A percentile compares a stretch with the other conserved stretches of the same genome.
phyloP scores from a whole-genome alignment of 2,113 vertebrate species.

The Thymallus thymallus region DNA sequence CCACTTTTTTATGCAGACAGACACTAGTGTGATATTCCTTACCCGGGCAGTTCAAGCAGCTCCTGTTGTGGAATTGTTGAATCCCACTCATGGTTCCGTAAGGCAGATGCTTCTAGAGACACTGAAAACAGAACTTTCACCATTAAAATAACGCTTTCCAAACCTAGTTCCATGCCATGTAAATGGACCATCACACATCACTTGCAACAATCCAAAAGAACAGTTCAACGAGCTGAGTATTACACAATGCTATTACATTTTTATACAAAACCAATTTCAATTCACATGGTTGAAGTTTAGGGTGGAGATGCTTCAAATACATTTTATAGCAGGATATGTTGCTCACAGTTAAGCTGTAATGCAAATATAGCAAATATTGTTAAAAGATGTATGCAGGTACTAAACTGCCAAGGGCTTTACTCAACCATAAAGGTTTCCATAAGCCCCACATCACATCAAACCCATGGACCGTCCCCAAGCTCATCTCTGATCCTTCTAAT shows the following conservation, averaged over 20 bases:
- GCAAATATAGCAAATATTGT: too few species aligned
- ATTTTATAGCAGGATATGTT: too few species aligned
- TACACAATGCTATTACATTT: not conserved
- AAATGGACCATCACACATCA: too few species aligned
- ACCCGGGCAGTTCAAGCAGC: conserved; percentile 76
- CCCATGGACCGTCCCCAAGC: conserved; percentile 16
- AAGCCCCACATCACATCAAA: conserved; percentile 20
- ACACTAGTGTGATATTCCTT: conserved; percentile 35
- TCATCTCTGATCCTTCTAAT: conserved; percentile 24
- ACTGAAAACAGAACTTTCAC: not conserved
- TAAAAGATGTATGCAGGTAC: conserved; percentile 22
- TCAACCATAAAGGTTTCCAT: conserved; percentile 30
- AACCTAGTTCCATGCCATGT: not conserved
- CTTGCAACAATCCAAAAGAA: conserved; percentile 1
- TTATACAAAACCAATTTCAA: too few species aligned
- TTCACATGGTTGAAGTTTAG: too few species aligned
- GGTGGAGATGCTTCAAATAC: too few species aligned
- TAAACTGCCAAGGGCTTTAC: conserved; percentile 17
- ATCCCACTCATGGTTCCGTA: conserved; percentile 70
- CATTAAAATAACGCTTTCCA: not conserved
- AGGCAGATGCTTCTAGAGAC: conserved; percentile 32
- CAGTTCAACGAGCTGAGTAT: not conserved
- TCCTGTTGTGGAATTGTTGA: conserved; percentile 75
- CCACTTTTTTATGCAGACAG: not conserved
- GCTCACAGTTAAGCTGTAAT: too few species aligned